Conservation (phyloP, 2,113 vertebrate species). For the Lamprotornis superbus region DNA sequence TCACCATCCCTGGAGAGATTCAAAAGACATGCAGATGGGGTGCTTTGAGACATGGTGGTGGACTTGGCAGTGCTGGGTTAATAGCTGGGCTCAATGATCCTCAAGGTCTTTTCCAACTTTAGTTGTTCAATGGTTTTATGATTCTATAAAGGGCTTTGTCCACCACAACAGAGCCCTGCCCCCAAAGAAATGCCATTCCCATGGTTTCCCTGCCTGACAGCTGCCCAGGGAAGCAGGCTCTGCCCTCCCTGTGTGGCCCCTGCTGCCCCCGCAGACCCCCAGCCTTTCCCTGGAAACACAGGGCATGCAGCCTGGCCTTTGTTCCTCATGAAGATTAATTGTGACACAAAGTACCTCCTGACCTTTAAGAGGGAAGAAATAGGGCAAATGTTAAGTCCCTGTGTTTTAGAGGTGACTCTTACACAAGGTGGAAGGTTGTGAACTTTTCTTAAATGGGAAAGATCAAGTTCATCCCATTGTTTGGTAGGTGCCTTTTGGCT, state of each 20-base stretch:
- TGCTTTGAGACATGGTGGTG: neutral
- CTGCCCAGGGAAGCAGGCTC: neutral
- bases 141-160: neutral
- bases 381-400: neutral
- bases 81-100: neutral
- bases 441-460: neutral
- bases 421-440: neutral
- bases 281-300: neutral
- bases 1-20: neutral
- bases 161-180: accelerated
- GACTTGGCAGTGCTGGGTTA: neutral
- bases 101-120: neutral
- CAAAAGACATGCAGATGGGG: accelerated
- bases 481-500: neutral
- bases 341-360: neutral
- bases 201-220: neutral
- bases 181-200: neutral
- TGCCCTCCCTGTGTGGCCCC: accelerated
- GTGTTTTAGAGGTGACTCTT: neutral
- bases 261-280: neutral
- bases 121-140: neutral
- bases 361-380: neutral
- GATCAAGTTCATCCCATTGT: neutral
- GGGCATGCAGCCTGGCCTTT: neutral
- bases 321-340: neutral